Conservation (phyloP, 2,888 invertebrate species). For the Drosophila suboccidentalis region DNA sequence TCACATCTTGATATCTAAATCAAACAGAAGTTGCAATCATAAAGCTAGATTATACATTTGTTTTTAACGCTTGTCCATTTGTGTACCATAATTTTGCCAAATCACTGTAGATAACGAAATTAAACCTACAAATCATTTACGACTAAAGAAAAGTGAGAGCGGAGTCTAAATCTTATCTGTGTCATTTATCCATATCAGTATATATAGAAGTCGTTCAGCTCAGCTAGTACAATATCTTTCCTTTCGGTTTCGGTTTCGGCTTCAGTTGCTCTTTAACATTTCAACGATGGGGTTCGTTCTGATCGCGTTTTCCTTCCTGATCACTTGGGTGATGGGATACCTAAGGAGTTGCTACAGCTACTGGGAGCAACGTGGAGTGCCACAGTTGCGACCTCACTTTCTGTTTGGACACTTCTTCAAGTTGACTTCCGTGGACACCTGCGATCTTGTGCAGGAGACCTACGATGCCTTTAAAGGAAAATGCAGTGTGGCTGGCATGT, state of each 20-base stretch:
- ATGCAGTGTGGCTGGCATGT: conserved; percentile 69
- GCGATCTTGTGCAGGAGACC: conserved; percentile 64
- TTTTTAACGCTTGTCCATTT: not conserved
- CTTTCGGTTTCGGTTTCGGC: not conserved
- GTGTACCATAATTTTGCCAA: conserved; percentile 11
- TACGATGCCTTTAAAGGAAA: conserved; percentile 73
- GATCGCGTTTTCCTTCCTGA: conserved; percentile 45
- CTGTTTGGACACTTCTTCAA: conserved; percentile 65
- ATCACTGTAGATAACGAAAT: not conserved
- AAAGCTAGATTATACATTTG: not conserved
- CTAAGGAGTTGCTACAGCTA: conserved; percentile 64
- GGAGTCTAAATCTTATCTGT: conserved; percentile 24
- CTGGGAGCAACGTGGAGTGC: conserved; percentile 68
- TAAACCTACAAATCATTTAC: not conserved
- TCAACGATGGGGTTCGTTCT: conserved; percentile 58
- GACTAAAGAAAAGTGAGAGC: not conserved
- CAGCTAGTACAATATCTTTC: not conserved
- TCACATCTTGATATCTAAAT: not conserved
- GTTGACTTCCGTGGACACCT: conserved; percentile 52
- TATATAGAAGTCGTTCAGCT: not conserved
- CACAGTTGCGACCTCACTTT: conserved; percentile 61
- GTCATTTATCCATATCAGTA: not conserved
- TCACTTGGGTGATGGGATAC: conserved; percentile 52
- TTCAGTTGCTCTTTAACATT: not conserved
- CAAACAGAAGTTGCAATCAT: not conserved